phyloP scores from a whole-genome alignment of 2,113 vertebrate genomes.

The Bos javanicus region DNA sequence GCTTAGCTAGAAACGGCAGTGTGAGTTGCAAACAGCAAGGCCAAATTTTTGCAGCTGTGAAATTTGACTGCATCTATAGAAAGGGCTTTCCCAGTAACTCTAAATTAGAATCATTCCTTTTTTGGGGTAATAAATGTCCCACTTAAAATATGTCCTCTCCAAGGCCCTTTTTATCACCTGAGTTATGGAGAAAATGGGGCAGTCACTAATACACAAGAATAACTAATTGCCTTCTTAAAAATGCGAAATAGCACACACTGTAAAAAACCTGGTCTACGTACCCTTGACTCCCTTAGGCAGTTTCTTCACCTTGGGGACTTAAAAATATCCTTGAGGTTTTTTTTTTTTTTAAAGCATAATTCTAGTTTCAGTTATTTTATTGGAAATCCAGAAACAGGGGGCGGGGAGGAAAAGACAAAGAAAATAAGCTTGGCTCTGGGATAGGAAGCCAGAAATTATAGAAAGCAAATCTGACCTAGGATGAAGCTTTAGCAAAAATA shows the following conservation, averaged over 20 bases:
- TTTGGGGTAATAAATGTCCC: constrained; percentile 24
- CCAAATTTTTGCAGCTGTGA: not conserved
- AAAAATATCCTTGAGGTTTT: constrained; percentile 34
- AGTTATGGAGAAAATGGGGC: constrained; percentile 55
- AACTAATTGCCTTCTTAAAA: constrained; percentile 62
- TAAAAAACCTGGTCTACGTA: not conserved
- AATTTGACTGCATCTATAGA: not conserved
- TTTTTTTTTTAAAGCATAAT: not conserved
- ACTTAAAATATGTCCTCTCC: constrained; percentile 44
- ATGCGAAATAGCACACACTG: not conserved
- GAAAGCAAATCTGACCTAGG: not conserved
- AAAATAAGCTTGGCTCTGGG: not conserved
- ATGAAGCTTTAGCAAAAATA: not conserved
- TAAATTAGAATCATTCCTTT: constrained; percentile 35
- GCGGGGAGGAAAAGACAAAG: not conserved
- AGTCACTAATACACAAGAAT: constrained; percentile 49
- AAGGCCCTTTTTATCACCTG: not conserved
- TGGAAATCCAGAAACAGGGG: constrained; percentile 24
- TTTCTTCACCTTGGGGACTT: constrained; percentile 54
- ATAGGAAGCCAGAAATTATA: not conserved
- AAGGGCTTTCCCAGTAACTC: constrained; percentile 27
- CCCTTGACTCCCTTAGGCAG: constrained; percentile 31
- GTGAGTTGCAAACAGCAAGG: not conserved
- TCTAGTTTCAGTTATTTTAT: constrained; percentile 35
- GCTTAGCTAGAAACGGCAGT: constrained; percentile 1